Evolutionary conservation across 1,140 invertebrate species (phyloP).

Genomic region (Plectrocnemia conspersa): DNA sequence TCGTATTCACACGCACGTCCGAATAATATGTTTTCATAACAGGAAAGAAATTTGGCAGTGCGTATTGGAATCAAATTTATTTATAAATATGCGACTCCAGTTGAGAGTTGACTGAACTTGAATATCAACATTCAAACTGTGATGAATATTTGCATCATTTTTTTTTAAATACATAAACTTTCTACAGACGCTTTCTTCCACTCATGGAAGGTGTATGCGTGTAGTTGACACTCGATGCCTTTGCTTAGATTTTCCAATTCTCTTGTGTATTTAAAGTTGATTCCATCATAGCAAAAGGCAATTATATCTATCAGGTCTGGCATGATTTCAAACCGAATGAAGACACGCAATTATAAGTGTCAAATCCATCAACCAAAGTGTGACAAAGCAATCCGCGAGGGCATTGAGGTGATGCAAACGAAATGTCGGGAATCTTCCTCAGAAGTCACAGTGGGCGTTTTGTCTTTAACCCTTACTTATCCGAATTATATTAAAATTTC

Average conservation of each 20-base stretch:
- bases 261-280: not conserved
- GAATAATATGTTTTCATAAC: slow-evolving; percentile 4
- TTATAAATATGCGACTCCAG: not conserved
- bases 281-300: not conserved
- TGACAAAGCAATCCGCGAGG: not conserved
- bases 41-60: slow-evolving; percentile 16
- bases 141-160: too few species aligned
- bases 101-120: slow-evolving; percentile 13
- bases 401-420: too few species aligned
- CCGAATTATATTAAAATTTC: too few species aligned
- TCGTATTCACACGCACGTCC: too few species aligned
- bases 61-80: slow-evolving; percentile 2
- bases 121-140: slow-evolving; percentile 1
- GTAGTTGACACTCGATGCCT: not conserved
- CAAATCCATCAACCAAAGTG: not conserved
- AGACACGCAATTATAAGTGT: not conserved
- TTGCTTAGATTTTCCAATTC: not conserved
- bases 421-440: too few species aligned
- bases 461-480: too few species aligned
- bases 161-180: too few species aligned
- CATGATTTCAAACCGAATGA: not conserved
- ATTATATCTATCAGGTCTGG: not conserved
- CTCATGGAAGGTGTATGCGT: not conserved
- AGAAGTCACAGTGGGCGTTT: too few species aligned
- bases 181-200: not conserved